Evolutionary conservation across 2,113 vertebrate species (phyloP).

Genomic region (Myrmecophaga tridactyla): DNA sequence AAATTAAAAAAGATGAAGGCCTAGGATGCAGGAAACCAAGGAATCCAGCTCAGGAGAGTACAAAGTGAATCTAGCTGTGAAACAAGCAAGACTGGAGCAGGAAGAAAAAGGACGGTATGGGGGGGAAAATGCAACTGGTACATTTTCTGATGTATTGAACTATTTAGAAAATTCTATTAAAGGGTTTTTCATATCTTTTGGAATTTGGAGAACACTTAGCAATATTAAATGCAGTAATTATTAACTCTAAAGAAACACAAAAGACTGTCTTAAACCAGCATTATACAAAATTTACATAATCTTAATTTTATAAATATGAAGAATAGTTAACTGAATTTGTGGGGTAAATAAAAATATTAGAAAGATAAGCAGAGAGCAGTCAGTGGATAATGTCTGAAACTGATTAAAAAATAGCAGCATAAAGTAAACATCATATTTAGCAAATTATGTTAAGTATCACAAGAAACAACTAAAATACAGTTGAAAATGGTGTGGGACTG

Average conservation of each 20-base stretch:
- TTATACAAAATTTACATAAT: neutral
- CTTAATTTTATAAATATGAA: neutral
- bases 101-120: too few species aligned
- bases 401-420: neutral
- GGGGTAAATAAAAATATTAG: neutral
- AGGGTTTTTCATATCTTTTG: neutral
- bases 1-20: neutral
- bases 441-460: neutral
- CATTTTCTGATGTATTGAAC: neutral
- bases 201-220: neutral
- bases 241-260: neutral
- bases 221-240: neutral
- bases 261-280: neutral
- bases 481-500: neutral
- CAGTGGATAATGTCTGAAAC: neutral
- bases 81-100: neutral
- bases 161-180: neutral
- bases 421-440: neutral
- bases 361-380: neutral
- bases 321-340: neutral
- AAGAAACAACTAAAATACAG: too few species aligned
- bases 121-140: neutral
- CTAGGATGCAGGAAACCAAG: neutral
- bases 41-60: neutral
- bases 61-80: neutral